These are phyloP conservation scores for Tuta absoluta DNA, from an alignment of 2,888 invertebrate genomes.

Conservation along the genomic window DNA sequence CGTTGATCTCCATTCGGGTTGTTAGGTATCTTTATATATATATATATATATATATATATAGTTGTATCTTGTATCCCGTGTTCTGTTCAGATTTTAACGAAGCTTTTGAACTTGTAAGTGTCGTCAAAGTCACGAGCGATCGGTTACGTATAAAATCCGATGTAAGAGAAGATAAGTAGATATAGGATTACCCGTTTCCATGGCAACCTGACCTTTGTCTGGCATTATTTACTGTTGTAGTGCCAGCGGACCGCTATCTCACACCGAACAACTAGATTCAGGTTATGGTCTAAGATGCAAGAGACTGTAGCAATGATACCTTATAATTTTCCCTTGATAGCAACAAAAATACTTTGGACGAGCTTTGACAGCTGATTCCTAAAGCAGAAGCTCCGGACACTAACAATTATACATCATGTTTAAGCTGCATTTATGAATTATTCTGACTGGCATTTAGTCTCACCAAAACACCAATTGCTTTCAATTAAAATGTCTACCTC, in stretches of 20 bases:
- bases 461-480: no score
- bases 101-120: neutral
- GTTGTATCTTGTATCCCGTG: no score
- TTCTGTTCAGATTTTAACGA: neutral
- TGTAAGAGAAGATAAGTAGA: conserved; percentile 19
- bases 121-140: neutral
- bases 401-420: no score
- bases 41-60: no score
- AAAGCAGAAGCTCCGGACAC: no score
- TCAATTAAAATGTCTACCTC: no score
- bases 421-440: no score
- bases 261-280: conserved; percentile 24
- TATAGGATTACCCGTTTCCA: conserved; percentile 10
- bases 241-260: conserved; percentile 24
- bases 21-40: no score
- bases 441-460: no score
- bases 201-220: conserved; percentile 25
- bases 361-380: no score
- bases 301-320: neutral
- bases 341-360: no score
- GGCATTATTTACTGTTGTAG: conserved; percentile 28
- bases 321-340: neutral
- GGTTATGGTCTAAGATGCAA: conserved; percentile 8
- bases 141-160: neutral
- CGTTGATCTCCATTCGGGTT: no score